Evolutionary conservation across 2,797 vertebrate species (phyloP).

Genomic region (Neosalanx taihuensis): DNA sequence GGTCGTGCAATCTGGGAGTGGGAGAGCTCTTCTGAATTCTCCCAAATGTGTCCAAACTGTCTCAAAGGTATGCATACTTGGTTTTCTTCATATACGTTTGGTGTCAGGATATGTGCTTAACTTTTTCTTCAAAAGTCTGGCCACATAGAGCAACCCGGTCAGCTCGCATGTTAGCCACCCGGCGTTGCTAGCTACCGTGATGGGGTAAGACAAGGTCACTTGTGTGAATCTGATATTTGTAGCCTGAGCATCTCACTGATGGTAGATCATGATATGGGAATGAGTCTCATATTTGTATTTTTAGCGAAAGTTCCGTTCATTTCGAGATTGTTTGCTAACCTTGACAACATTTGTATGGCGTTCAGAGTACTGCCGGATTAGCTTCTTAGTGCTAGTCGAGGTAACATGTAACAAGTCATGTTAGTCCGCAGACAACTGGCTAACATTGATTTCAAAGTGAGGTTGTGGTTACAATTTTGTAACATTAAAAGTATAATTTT

Average conservation of each 20-base stretch:
- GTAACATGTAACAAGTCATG: background rate
- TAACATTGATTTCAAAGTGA: background rate
- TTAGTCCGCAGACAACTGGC: background rate
- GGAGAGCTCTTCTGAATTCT: slow-evolving; percentile 64
- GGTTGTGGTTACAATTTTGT: background rate
- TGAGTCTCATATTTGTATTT: background rate
- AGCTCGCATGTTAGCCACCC: slow-evolving; percentile 30
- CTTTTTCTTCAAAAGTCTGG: fast-evolving
- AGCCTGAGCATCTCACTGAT: background rate
- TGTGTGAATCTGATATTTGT: background rate
- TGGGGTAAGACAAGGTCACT: slow-evolving; percentile 70
- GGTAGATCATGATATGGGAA: background rate
- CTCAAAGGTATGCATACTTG: slow-evolving; percentile 52
- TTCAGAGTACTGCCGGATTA: too few species aligned
- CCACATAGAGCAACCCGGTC: background rate
- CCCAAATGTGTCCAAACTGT: slow-evolving; percentile 52
- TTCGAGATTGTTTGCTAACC: background rate
- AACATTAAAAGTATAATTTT: background rate
- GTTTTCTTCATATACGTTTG: fast-evolving
- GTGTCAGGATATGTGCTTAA: fast-evolving
- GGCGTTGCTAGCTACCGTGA: background rate
- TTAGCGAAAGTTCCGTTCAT: background rate
- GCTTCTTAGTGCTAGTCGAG: too few species aligned
- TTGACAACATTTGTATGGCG: background rate
- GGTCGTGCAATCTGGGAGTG: slow-evolving; percentile 60